Evolutionary conservation across 2,113 vertebrate genomes (phyloP).

Genomic region (Cyphomyrus discorhynchus): DNA sequence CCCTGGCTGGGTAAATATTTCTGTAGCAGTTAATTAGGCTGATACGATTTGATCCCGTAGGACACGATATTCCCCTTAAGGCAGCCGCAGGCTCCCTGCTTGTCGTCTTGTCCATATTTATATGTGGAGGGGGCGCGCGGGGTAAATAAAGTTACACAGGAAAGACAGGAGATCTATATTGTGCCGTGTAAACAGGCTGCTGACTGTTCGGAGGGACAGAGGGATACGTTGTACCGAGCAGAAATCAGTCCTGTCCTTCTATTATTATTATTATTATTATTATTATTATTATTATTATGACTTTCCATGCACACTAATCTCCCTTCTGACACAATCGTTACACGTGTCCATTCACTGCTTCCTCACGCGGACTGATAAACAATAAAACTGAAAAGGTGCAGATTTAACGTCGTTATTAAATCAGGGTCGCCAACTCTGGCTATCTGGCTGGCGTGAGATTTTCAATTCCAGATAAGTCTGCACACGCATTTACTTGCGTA

Average conservation of each 20-base stretch:
- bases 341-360: background rate
- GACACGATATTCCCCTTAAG: constrained; percentile 35
- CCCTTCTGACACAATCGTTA: background rate
- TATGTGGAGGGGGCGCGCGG: background rate
- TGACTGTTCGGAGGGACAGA: background rate
- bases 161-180: background rate
- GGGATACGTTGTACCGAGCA: background rate
- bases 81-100: constrained; percentile 1
- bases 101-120: constrained; percentile 14
- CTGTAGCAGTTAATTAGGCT: constrained; percentile 63
- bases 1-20: constrained; percentile 63
- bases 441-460: background rate
- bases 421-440: background rate
- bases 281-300: background rate
- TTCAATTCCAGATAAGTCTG: background rate
- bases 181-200: background rate
- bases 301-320: background rate
- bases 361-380: background rate
- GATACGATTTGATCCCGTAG: constrained; percentile 49
- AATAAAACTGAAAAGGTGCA: background rate
- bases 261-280: background rate
- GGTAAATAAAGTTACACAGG: constrained; percentile 4
- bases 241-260: background rate
- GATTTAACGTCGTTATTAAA: background rate
- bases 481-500: background rate